Base-by-base conservation (phyloP, 2,797 vertebrate genomes). In the Brotula barbata region DNA sequence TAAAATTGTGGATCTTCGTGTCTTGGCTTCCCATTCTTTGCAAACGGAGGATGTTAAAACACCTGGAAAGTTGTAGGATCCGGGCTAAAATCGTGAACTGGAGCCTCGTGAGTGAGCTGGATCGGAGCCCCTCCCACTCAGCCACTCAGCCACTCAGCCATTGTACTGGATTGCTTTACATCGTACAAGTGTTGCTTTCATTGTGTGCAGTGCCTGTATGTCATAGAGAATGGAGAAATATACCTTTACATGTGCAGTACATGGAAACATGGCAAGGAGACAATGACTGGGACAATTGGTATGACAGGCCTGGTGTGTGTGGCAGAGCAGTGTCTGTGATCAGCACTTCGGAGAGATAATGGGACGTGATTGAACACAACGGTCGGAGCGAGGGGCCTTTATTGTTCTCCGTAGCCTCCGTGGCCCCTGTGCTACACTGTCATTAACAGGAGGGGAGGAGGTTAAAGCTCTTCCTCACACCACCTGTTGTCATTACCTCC, bases 401-500 rank as follows among this genome's bases (percentile, higher is more conserved):
- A 83, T 90, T 89, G 89, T 90, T 82, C 80, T 68, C 64, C 0
- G 1, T 49, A 44, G 77, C 71, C 81, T 81, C 76, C 6, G 43
- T 71, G 60, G 77, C 70, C 81, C 48, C 59, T 57, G 70, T 41
- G 43, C 74, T 45, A 23, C 73, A 23, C 75, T 75, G 75, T 78
- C 73, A 16, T 87, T 85, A 81, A 79, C n/a, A n/a, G 58, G 10
- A 53, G 73, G 70, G 62, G 50, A 15, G 69, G 67, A 15, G 71
- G 68, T 47, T 80, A 73, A 74, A 72, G 63, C 71, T 85, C 84
- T 77, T 89, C 85, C 86, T 85, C 67, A 45, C 74, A 86, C 89
- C 91, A 92, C 90, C 90, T 92, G 91, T 92, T 92, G 88, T 89
- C 71, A 81, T 73, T 55, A 62, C 63, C 78, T 51, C 65, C 41